Conservation (phyloP, 2,797 vertebrate genomes). For the Anabacerthia variegaticeps region DNA sequence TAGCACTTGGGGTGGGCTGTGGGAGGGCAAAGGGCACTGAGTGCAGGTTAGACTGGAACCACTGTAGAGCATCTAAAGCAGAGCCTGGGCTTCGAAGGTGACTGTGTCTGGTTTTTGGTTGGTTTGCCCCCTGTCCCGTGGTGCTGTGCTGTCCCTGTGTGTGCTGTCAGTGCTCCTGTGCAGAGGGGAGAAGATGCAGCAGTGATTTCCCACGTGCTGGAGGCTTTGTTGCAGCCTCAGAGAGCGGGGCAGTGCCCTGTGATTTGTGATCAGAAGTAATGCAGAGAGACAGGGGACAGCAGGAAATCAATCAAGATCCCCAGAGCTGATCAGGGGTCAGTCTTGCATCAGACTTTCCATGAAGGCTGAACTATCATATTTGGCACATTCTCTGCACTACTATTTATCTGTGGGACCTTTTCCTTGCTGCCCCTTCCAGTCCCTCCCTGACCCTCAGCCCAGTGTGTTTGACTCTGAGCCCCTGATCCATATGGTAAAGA, state of each 20-base stretch:
- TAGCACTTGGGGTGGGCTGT: neutral
- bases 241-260: neutral
- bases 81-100: neutral
- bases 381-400: neutral
- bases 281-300: neutral
- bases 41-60: neutral
- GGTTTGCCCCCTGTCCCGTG: neutral
- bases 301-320: neutral
- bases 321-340: neutral
- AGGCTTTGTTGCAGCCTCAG: neutral
- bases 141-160: neutral
- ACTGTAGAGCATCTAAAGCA: neutral
- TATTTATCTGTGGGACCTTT: neutral
- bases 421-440: neutral
- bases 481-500: slow-evolving; percentile 42
- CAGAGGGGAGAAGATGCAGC: neutral
- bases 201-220: neutral
- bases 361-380: neutral
- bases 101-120: neutral
- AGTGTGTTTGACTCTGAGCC: neutral
- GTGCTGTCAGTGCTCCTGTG: neutral
- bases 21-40: neutral
- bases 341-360: neutral
- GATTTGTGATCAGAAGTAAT: neutral
- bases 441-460: slow-evolving; percentile 2